Percentiles rank a stretch among this genome's conserved stretches.
These are phyloP conservation scores for Lampropteryx suffumata DNA, from an alignment of 2,888 invertebrate species.

Conservation along the genomic window DNA sequence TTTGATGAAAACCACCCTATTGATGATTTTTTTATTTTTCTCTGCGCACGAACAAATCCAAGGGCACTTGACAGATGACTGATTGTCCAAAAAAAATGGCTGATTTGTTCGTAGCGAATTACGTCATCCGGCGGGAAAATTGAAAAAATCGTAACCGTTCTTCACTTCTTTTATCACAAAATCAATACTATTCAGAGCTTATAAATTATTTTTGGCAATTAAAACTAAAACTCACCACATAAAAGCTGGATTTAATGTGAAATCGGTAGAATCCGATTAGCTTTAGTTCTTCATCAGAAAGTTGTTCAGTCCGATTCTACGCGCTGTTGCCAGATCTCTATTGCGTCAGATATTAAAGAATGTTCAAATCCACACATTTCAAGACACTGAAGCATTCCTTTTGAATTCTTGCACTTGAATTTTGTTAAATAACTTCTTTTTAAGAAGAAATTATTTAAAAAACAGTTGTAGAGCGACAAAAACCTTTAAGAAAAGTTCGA, in stretches of 20 bases:
- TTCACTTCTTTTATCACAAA: conserved; percentile 39
- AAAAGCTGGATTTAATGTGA: conserved; percentile 50
- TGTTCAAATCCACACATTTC: conserved; percentile 75
- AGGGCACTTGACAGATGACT: conserved; percentile 68
- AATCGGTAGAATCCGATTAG: conserved; percentile 50
- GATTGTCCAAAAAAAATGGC: conserved; percentile 68
- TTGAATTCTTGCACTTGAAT: conserved; percentile 39
- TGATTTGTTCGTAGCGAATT: conserved; percentile 52
- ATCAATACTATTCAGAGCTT: background rate
- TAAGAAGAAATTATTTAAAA: conserved; percentile 18
- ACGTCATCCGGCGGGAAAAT: conserved; percentile 77
- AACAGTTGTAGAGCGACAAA: conserved; percentile 19
- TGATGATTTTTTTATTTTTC: conserved; percentile 55
- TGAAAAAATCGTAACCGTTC: conserved; percentile 61
- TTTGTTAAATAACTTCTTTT: conserved; percentile 31
- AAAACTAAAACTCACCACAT: conserved; percentile 65
- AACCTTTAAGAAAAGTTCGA: conserved; percentile 42
- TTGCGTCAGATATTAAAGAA: conserved; percentile 76
- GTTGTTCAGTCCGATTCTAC: conserved; percentile 63
- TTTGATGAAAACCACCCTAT: conserved; percentile 60
- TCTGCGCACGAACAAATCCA: conserved; percentile 58
- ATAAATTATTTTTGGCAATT: conserved; percentile 1
- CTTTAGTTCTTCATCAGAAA: conserved; percentile 66
- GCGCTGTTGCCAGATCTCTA: conserved; percentile 79
- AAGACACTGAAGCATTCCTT: conserved; percentile 67